phyloP scores from a whole-genome alignment of 2,888 invertebrate genomes.

The Ganaspis brasiliensis region DNA sequence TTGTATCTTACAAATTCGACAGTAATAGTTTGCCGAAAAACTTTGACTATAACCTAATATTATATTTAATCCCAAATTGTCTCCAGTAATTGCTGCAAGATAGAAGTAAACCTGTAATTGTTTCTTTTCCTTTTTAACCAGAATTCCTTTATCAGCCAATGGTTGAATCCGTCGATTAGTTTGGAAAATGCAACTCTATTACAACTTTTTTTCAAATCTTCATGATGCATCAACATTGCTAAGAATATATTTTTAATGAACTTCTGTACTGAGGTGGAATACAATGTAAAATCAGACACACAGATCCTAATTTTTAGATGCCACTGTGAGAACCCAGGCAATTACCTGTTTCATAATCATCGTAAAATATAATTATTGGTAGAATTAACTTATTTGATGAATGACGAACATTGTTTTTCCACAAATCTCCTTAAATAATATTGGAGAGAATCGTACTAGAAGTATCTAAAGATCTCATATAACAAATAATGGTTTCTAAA shows the following conservation, averaged over 20 bases:
- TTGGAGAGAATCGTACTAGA: background rate
- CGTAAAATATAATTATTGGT: conserved; percentile 42
- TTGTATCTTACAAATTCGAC: background rate
- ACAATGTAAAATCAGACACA: conserved; percentile 42
- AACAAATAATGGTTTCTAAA: background rate
- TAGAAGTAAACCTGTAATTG: background rate
- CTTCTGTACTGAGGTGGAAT: conserved; percentile 43
- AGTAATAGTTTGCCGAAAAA: background rate
- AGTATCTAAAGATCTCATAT: background rate
- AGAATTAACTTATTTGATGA: conserved; percentile 42
- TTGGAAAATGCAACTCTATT: background rate
- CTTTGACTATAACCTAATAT: conserved; percentile 2
- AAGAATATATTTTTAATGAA: conserved; percentile 38
- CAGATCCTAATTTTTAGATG: conserved; percentile 47
- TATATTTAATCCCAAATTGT: background rate
- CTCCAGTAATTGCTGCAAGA: conserved; percentile 5
- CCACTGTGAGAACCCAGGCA: conserved; percentile 42
- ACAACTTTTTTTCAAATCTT: conserved; percentile 12
- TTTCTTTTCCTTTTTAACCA: background rate
- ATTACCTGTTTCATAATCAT: conserved; percentile 49
- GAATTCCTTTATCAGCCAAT: background rate
- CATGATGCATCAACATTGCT: conserved; percentile 43
- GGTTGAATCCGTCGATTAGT: background rate
- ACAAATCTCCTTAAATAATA: conserved; percentile 7
- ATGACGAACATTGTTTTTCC: conserved; percentile 1